These are phyloP conservation scores for Carollia perspicillata DNA, from an alignment of 2,113 vertebrate species.

Conservation along the genomic window DNA sequence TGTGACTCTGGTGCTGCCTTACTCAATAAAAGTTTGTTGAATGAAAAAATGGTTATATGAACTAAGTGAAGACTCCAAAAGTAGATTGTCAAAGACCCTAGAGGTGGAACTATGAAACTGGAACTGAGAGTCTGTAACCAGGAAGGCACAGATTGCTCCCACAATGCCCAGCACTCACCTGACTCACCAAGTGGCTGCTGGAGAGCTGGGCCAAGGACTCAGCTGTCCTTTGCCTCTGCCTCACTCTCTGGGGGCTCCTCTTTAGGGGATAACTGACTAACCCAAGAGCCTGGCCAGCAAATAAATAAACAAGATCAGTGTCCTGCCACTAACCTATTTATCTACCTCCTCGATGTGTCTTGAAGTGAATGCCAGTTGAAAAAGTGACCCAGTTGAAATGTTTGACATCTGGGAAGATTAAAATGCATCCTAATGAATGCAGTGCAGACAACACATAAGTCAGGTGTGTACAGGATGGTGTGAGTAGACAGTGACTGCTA, in stretches of 20 bases:
- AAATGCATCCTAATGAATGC: not conserved
- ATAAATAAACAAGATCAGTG: not conserved
- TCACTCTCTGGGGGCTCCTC: not conserved
- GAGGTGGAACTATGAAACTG: not conserved
- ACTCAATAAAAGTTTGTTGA: not conserved
- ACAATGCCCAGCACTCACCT: fast-evolving
- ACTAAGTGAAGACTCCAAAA: not conserved
- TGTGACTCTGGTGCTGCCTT: not conserved
- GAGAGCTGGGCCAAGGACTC: not conserved
- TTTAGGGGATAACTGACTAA: not conserved
- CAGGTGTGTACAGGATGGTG: fast-evolving
- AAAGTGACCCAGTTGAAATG: not conserved
- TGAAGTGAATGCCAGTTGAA: not conserved
- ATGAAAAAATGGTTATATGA: not conserved
- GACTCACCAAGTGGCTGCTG: not conserved
- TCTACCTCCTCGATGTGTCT: not conserved
- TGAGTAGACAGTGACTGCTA: fast-evolving
- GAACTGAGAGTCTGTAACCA: not conserved
- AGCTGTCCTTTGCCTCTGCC: not conserved
- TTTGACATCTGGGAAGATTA: not conserved
- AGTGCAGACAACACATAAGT: fast-evolving
- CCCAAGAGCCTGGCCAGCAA: not conserved
- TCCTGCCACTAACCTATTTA: not conserved
- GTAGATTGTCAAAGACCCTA: not conserved
- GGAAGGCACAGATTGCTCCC: fast-evolving